Percentiles rank a stretch among this genome's conserved stretches.
phyloP scores from a whole-genome alignment of 2,797 vertebrate species.

The Diglossa cyanea region DNA sequence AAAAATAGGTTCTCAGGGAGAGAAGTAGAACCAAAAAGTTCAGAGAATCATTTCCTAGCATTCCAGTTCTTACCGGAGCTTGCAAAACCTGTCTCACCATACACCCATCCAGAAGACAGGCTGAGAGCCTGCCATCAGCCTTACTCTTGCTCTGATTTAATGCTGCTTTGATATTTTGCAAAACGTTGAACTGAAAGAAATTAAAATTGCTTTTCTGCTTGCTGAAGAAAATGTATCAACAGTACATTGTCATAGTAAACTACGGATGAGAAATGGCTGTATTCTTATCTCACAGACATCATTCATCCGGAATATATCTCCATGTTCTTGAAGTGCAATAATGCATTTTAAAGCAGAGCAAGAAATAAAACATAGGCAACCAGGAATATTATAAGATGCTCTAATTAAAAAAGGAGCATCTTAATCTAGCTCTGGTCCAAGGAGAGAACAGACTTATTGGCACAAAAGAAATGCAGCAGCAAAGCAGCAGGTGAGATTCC shows the following conservation, averaged over 20 bases:
- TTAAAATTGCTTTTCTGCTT: conserved; percentile 6
- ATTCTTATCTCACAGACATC: not conserved
- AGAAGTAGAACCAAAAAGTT: not conserved
- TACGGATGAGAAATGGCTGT: not conserved
- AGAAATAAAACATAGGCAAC: not conserved
- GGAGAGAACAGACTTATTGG: not conserved
- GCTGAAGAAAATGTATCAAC: not conserved
- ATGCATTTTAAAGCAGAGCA: not conserved
- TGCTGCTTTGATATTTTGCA: not conserved
- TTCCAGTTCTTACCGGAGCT: not conserved
- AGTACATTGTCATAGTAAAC: not conserved
- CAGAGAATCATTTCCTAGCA: not conserved
- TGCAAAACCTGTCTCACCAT: not conserved
- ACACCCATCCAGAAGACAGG: not conserved
- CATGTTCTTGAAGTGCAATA: not conserved
- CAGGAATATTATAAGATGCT: not conserved
- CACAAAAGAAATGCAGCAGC: not conserved
- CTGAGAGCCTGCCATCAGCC: not conserved
- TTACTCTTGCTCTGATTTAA: not conserved
- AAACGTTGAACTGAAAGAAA: not conserved
- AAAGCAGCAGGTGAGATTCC: not conserved
- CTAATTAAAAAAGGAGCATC: not conserved
- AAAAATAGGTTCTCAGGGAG: not conserved
- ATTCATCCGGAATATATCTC: not conserved
- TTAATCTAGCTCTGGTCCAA: not conserved